Evolutionary conservation across 2,113 vertebrate species (phyloP).

Genomic region (Elephas maximus): DNA sequence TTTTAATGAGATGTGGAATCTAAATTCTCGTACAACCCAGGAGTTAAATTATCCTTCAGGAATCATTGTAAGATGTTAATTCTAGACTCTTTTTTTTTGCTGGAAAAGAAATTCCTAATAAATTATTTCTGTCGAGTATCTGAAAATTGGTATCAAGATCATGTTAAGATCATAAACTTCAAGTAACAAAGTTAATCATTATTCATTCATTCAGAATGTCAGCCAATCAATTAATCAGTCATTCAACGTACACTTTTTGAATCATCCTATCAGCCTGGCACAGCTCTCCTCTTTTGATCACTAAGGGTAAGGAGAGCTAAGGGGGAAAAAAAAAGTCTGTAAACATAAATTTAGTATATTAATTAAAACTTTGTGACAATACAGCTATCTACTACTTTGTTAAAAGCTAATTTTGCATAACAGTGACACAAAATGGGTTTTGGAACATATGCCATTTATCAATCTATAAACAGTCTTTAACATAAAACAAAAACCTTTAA

Average conservation of each 20-base stretch:
- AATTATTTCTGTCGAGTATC: neutral
- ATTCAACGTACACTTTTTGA: neutral
- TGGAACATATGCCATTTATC: constrained; percentile 41
- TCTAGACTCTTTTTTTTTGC: neutral
- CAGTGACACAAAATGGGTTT: constrained; percentile 52
- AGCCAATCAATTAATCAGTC: neutral
- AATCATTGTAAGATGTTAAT: neutral
- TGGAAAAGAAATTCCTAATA: neutral
- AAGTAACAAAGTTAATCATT: neutral
- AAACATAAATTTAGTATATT: constrained; percentile 39
- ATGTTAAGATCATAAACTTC: neutral
- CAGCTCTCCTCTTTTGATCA: neutral
- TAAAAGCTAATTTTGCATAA: constrained; percentile 69
- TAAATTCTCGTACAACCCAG: neutral
- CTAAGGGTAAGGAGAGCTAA: neutral
- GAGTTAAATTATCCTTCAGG: neutral
- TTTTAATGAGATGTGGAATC: too few relatives aligned
- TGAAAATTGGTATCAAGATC: neutral
- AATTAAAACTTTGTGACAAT: constrained; percentile 45
- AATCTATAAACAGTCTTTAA: constrained; percentile 65
- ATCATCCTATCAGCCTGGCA: accelerated
- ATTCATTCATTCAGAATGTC: neutral
- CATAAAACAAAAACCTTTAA: constrained; percentile 56
- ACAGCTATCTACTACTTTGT: neutral
- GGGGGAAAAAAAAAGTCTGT: neutral